Evolutionary conservation across 2,113 vertebrate genomes (phyloP), one percentile per base, ranked within the genome.

Genomic region (Notechis scutatus): DNA sequence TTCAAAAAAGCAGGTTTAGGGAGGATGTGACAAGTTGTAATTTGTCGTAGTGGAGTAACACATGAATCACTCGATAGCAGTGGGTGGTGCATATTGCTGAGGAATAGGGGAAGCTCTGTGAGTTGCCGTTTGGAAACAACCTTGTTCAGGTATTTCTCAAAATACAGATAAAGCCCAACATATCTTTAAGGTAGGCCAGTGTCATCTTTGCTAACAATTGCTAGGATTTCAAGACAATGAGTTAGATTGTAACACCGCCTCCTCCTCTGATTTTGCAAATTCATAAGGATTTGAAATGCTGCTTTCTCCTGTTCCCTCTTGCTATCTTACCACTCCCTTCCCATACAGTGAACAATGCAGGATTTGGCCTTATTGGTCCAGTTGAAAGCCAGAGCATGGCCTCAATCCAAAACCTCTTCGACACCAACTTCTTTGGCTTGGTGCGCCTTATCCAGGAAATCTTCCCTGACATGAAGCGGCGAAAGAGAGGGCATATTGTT

Each of bases 351-450:
- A 98, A 94, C 95, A 98, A 98, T 54, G 97, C 97, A 2, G 98
- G 98, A 0, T 88, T 97, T 69, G 97, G 97, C 42, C 96, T 97
- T 96, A 97, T 98, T 12, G 97, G 97, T 1, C 97, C 97, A 0
- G 91, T 98, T 85, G 97, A 97, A 92, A 97, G 97, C 90, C 97
- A 97, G 91, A 97, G 95, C 88, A 93, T 97, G 12, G 45, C 92
- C 1, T 92, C 93, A n/a, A 96, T 97, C 94, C 96, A 97, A 95
- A 94, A 94, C 9, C 93, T 98, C 87, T 98, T 98, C 64, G 96
- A 98, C 88, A 97, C 96, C 56, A 98, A 98, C 92, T 97, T 98
- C 95, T 98, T 98, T 85, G 97, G 97, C 21, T 94, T 97, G 94
- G 96, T 95, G 15, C 96, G 97, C 21, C 95, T 98, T 94, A 94